phyloP scores from a whole-genome alignment of 2,113 vertebrate species.

The Tyto alba region DNA sequence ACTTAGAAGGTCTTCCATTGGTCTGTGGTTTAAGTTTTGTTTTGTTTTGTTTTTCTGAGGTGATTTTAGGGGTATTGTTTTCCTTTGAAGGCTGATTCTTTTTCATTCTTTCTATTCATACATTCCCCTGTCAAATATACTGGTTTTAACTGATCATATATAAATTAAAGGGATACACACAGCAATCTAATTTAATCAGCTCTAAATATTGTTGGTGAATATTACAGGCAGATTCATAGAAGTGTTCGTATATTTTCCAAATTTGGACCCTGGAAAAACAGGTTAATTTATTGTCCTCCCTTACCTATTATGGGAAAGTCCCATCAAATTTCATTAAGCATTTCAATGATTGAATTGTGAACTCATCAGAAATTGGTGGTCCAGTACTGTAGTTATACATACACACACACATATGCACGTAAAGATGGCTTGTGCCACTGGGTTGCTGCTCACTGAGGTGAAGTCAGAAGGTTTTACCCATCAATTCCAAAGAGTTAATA shows the following conservation, averaged over 20 bases:
- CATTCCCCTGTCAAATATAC: not conserved
- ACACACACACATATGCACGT: too few species aligned
- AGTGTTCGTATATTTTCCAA: not conserved
- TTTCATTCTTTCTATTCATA: not conserved
- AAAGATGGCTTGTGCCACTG: not conserved
- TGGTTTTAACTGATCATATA: not conserved
- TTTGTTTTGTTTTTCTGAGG: not conserved
- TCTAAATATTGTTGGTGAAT: not conserved
- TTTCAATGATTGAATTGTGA: not conserved
- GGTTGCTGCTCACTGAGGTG: not conserved
- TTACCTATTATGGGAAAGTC: not conserved
- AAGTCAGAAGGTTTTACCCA: not conserved
- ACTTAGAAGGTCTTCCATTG: not conserved
- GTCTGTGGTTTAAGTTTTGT: not conserved
- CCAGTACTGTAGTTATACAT: not conserved
- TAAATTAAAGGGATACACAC: not conserved
- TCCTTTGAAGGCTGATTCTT: not conserved
- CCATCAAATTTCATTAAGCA: not conserved
- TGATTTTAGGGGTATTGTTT: not conserved
- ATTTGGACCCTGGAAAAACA: not conserved
- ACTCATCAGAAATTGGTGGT: not conserved
- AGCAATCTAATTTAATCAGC: not conserved
- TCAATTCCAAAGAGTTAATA: not conserved
- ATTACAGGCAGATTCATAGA: not conserved
- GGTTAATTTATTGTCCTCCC: not conserved